phyloP scores from a whole-genome alignment of 2,888 invertebrate species.

The Pyralis farinalis region DNA sequence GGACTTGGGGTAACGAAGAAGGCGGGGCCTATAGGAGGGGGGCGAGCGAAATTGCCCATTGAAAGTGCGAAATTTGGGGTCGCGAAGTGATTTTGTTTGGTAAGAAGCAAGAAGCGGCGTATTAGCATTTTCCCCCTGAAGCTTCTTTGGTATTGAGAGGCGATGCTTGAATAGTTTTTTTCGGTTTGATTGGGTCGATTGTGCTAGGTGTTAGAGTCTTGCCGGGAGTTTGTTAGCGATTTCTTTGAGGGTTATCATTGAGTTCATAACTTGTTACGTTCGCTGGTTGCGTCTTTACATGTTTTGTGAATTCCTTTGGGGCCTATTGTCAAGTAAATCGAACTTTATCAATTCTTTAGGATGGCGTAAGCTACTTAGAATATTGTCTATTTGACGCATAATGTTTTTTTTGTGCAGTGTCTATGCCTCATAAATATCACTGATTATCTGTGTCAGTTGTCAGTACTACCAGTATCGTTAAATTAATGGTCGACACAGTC shows the following conservation, averaged over 20 bases:
- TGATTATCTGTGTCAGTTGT: no score
- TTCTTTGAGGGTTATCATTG: constrained; percentile 37
- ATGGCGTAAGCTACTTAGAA: no score
- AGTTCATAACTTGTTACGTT: constrained; percentile 26
- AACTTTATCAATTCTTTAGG: no score
- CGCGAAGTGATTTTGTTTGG: constrained; percentile 77
- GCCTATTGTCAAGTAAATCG: constrained; percentile 6
- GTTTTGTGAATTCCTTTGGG: constrained; percentile 21
- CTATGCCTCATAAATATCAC: no score
- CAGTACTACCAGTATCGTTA: no score
- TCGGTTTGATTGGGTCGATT: constrained; percentile 74
- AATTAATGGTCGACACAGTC: no score
- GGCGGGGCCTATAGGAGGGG: constrained; percentile 55
- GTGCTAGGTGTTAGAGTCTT: constrained; percentile 53
- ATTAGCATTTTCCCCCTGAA: constrained; percentile 73
- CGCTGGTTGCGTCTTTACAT: constrained; percentile 30
- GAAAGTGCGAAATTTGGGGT: constrained; percentile 77
- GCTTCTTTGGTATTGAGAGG: constrained; percentile 47
- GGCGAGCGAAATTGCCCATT: constrained; percentile 75
- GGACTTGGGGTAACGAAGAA: constrained; percentile 23
- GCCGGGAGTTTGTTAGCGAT: constrained; percentile 42
- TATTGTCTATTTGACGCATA: no score
- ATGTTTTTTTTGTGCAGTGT: no score
- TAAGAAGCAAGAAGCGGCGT: constrained; percentile 65
- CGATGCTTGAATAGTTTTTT: constrained; percentile 58